Percentiles rank a stretch among this genome's conserved stretches.
Evolutionary conservation across 1,140 invertebrate genomes (phyloP).

Genomic region (Bombus impatiens): DNA sequence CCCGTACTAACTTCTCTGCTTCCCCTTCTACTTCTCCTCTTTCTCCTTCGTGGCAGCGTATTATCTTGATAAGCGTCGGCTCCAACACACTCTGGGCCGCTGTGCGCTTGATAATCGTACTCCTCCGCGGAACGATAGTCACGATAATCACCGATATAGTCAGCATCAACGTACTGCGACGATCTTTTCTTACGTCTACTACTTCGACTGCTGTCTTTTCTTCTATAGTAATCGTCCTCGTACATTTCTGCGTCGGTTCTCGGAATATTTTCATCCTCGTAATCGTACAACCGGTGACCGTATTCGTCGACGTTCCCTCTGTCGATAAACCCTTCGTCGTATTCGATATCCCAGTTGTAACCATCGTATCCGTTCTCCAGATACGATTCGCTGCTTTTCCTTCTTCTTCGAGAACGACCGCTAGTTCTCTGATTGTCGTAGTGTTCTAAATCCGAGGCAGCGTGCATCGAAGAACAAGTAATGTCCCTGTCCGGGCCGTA

Average conservation of each 20-base stretch:
- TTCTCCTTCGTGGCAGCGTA: conserved; percentile 52
- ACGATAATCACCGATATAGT: conserved; percentile 49
- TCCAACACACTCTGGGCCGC: conserved; percentile 10
- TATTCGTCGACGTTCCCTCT: conserved; percentile 52
- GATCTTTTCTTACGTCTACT: conserved; percentile 36
- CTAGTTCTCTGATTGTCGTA: conserved; percentile 41
- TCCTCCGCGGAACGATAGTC: conserved; percentile 70
- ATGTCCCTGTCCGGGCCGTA: conserved; percentile 39
- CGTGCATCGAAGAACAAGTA: neutral
- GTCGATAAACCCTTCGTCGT: conserved; percentile 60
- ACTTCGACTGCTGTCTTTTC: conserved; percentile 39
- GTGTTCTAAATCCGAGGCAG: conserved; percentile 48
- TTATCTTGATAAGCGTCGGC: conserved; percentile 47
- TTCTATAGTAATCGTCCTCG: conserved; percentile 34
- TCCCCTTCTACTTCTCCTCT: conserved; percentile 59
- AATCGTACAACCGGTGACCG: conserved; percentile 31
- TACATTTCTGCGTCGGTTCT: neutral
- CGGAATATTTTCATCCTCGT: conserved; percentile 22
- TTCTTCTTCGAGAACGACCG: conserved; percentile 58
- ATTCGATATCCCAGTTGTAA: conserved; percentile 66
- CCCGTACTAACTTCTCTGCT: conserved; percentile 45
- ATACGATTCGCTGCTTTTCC: conserved; percentile 76
- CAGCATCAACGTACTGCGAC: conserved; percentile 57
- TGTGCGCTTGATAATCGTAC: conserved; percentile 59
- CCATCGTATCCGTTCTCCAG: conserved; percentile 58